Evolutionary conservation across 2,888 invertebrate species (phyloP), one percentile per base, ranked within the genome.

Genomic region (Tyria jacobaeae): DNA sequence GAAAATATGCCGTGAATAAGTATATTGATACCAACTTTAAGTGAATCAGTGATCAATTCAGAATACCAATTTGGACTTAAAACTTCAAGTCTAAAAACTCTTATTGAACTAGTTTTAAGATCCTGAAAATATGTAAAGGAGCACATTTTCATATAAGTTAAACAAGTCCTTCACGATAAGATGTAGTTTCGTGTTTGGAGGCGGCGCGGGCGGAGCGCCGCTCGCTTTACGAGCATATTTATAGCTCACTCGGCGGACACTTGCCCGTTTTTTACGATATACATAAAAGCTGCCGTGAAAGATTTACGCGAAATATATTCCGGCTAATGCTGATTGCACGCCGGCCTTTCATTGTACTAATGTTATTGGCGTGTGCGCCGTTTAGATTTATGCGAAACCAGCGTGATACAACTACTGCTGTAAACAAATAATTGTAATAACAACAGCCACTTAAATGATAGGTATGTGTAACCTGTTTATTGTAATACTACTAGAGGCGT

Each of bases 231-330:
- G 91, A 89, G 75, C 81, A 86, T 90, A 91, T 92, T 92, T 92
- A 92, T 87, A 83, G 88, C 87, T 84, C 86, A 83, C 87, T 86
- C 86, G 83, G 74, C 82, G 90, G 90, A 90, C 92, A 89, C 91
- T 88, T 84, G 85, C 76, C 80, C 89, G 89, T 91, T 92, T 92
- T 93, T 93, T 92, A 93, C 91, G 92, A 92, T 91, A 92, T 85
- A 91, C 93, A 92, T 93, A 91, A 93, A 92, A 91, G 88, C 89
- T 86, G 87, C 89, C 90, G 91, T 87, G 89, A 87, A 91, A 91
- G 92, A 92, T 93, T 92, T 93, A 93, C 90, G 90, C 85, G 81
- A 88, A 91, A 92, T 92, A 89, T 92, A 92, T 92, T 90, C 92
- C 79, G 85, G 79, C 90, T 92, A 92, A 92, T 92, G 91, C 89